phyloP scores from a whole-genome alignment of 2,113 vertebrate genomes.

The Anser cygnoides region DNA sequence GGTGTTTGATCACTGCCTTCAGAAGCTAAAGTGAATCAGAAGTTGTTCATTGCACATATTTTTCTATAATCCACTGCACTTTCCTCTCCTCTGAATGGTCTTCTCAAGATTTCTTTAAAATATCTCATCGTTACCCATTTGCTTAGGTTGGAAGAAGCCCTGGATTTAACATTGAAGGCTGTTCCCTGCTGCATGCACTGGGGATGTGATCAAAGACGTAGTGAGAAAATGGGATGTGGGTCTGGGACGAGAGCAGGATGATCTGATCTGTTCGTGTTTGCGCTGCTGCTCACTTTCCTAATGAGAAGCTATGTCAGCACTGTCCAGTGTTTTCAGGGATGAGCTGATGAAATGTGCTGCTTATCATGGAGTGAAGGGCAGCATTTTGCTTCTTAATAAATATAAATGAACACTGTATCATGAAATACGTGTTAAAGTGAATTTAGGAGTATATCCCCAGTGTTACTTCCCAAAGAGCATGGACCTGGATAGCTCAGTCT shows the following conservation, averaged over 20 bases:
- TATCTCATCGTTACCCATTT: neutral
- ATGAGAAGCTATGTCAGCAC: neutral
- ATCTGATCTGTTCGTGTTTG: neutral
- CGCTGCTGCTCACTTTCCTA: neutral
- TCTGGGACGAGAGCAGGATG: neutral
- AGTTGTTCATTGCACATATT: neutral
- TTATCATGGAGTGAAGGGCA: neutral
- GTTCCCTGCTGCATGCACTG: neutral
- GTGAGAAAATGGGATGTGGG: neutral
- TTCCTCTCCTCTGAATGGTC: neutral
- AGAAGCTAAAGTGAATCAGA: neutral
- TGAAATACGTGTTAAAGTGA: neutral
- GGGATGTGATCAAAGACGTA: fast-evolving
- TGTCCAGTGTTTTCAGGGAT: neutral
- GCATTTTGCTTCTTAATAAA: neutral
- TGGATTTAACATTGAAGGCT: neutral
- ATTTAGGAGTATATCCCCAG: neutral
- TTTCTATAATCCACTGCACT: neutral
- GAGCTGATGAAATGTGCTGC: neutral
- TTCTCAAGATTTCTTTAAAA: neutral
- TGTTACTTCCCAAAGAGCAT: neutral
- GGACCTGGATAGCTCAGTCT: neutral
- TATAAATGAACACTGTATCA: neutral
- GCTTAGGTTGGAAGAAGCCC: neutral
- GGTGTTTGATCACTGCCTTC: neutral